Conservation (phyloP, 2,888 invertebrate genomes). For the Patella caerulea region DNA sequence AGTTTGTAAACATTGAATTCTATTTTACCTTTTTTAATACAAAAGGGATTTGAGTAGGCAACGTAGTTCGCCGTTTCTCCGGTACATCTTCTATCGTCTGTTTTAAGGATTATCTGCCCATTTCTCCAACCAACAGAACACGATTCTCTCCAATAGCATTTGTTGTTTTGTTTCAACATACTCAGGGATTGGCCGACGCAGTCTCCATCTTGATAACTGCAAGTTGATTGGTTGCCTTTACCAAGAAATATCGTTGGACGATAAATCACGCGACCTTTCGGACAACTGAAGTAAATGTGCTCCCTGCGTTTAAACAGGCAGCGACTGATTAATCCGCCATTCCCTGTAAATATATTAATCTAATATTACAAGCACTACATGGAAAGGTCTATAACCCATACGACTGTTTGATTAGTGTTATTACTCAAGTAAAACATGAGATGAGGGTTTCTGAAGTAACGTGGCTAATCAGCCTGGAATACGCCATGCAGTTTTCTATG, state of each 20-base stretch:
- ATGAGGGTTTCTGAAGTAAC: no score
- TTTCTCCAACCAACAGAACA: slow-evolving; percentile 31
- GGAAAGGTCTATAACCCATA: no score
- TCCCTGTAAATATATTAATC: neutral
- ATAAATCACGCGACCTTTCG: slow-evolving; percentile 27
- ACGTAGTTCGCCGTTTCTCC: slow-evolving; percentile 25
- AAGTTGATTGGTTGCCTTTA: slow-evolving; percentile 10
- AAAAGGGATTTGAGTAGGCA: slow-evolving; percentile 16
- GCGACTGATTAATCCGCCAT: neutral
- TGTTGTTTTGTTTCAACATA: slow-evolving; percentile 28
- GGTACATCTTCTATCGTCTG: slow-evolving; percentile 18
- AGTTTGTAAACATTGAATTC: no score
- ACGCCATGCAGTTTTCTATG: no score
- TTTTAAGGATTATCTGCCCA: slow-evolving; percentile 19
- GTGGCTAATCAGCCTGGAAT: no score
- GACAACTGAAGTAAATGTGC: slow-evolving; percentile 27
- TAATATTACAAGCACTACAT: no score
- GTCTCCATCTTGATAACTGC: slow-evolving; percentile 13
- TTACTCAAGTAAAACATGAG: no score
- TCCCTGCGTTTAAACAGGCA: slow-evolving; percentile 17
- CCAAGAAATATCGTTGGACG: slow-evolving; percentile 24
- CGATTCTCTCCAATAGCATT: slow-evolving; percentile 30
- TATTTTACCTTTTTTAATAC: slow-evolving; percentile 19
- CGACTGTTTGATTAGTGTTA: no score
- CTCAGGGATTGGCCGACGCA: slow-evolving; percentile 28